Base-by-base conservation (phyloP, 2,888 invertebrate species). In the Leucophenga maculata region DNA sequence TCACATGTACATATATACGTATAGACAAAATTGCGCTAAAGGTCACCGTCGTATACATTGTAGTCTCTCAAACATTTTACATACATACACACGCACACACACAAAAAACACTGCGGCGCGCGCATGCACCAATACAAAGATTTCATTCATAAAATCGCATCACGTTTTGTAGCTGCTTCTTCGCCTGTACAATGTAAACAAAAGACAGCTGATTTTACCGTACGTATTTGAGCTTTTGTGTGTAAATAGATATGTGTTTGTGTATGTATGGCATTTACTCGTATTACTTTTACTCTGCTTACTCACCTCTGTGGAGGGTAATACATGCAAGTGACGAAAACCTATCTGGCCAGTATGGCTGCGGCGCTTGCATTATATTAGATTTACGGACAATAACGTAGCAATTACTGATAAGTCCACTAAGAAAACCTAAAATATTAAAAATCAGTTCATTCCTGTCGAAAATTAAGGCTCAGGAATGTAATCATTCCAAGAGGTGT, bases 101-200 rank as follows among this genome's bases (percentile, higher is more conserved):
- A 67, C 57, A 69, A 20, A 55, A 26, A 26, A 68, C 67, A 44
- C 50, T n/a, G 14, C 13, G 57, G 48, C 68, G 16, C 46, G 13
- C 64, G 16, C 68, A 39, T 59, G n/a, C 57, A 55, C 68, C 32
- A 54, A 69, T 68, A 69, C 68, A 62, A 70, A 48, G 54, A 62
- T 75, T 69, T 75, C 84, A 82, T 85, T 85, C 84, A 80, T 84
- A 80, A 85, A 82, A 73, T 67, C 73, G 70, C 64, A 46, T 14
- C 18, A 71, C 75, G 73, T 65, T 57, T 60, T 32, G 46, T 48
- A 18, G 62, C 48, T 26, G 50, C 48, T 46, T 64, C 62, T 64
- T 64, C 46, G 44, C 9, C 16, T 26, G 59, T 26, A n/a, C 46
- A 50, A 50, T 67, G 75, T 85, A 85, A 85, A 85, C 83, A 85